Percentiles rank a stretch among this genome's conserved stretches.
These are phyloP conservation scores for Lycaon pictus DNA, from an alignment of 2,113 vertebrate species.

Conservation along the genomic window DNA sequence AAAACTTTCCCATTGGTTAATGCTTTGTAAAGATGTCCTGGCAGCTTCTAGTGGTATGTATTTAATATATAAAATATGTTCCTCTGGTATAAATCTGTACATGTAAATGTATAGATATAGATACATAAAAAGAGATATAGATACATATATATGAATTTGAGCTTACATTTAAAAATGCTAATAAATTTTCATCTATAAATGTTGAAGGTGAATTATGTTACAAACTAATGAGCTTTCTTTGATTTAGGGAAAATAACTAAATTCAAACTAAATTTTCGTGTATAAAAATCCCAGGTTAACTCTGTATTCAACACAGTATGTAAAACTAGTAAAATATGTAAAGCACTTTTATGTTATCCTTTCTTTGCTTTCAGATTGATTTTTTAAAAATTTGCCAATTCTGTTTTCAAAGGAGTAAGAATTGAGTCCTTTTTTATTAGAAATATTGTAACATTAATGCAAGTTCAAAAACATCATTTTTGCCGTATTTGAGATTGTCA, in stretches of 20 bases:
- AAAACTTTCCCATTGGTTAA: conserved; percentile 98
- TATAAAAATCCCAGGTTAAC: conserved; percentile 20
- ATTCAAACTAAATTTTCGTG: conserved; percentile 35
- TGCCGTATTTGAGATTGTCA: neutral
- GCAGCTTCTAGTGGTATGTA: conserved; percentile 96
- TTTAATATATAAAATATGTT: neutral
- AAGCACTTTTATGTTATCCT: conserved; percentile 1
- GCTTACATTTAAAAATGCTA: conserved; percentile 40
- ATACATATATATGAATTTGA: conserved; percentile 12
- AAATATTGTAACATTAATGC: neutral
- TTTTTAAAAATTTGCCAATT: neutral
- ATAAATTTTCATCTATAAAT: conserved; percentile 13
- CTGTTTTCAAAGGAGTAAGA: conserved; percentile 10
- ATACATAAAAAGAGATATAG: neutral
- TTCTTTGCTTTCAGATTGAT: conserved; percentile 11
- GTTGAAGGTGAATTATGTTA: conserved; percentile 32
- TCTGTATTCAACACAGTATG: neutral
- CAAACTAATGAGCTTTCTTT: neutral
- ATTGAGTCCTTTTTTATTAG: neutral
- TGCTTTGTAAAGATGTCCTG: conserved; percentile 98
- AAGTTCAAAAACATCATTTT: conserved; percentile 37
- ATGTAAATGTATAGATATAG: neutral
- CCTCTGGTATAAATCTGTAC: neutral
- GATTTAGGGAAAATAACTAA: conserved; percentile 53
- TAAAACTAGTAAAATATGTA: neutral